These are phyloP conservation scores for Rhaphigaster nebulosa DNA, from an alignment of 2,888 invertebrate species.

Conservation along the genomic window DNA sequence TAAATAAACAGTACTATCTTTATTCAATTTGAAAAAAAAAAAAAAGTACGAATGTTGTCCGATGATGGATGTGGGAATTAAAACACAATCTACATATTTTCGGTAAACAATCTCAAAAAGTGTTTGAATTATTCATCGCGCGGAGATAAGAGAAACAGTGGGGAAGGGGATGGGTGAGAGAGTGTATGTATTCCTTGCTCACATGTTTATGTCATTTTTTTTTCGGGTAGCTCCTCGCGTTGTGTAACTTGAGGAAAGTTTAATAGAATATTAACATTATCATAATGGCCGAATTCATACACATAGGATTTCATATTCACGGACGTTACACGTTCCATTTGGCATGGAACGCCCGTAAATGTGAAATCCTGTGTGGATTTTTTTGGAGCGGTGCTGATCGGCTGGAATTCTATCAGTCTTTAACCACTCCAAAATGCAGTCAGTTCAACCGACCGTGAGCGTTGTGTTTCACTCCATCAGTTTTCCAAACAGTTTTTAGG, in stretches of 20 bases:
- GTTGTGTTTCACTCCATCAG: no score
- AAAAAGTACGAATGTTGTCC: neutral
- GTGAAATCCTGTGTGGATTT: no score
- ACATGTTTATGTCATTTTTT: neutral
- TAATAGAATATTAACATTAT: neutral
- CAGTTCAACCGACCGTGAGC: no score
- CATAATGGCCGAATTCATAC: neutral
- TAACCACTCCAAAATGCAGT: no score
- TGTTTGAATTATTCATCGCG: neutral
- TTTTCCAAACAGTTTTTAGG: no score
- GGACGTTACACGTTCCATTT: no score
- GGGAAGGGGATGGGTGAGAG: neutral
- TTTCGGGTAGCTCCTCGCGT: neutral
- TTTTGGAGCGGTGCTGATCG: no score
- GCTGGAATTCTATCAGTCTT: no score
- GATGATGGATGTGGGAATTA: conserved; percentile 13
- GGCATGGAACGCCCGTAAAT: no score
- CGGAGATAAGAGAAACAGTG: neutral
- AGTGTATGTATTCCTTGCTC: neutral
- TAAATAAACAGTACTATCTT: conserved; percentile 5
- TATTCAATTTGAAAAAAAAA: neutral
- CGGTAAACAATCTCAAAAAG: conserved; percentile 38
- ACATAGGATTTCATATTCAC: no score
- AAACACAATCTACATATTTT: neutral
- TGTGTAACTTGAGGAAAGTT: neutral